These are phyloP conservation scores for Heliconius congener DNA, from an alignment of 1,140 invertebrate genomes.

Conservation along the genomic window DNA sequence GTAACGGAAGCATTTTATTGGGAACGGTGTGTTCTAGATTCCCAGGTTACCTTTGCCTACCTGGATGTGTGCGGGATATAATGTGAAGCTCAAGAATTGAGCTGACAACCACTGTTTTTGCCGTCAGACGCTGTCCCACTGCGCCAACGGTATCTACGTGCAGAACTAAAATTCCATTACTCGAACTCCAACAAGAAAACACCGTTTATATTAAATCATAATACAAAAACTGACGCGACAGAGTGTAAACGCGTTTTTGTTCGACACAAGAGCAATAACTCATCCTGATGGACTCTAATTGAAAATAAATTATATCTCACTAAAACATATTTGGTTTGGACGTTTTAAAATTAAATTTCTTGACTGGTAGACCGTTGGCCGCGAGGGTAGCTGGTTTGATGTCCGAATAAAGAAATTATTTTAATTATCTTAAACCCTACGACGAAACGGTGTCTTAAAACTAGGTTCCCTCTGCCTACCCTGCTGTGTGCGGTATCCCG, in stretches of 20 bases:
- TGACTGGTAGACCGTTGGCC: not conserved
- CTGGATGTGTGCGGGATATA: not conserved
- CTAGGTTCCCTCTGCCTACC: too few relatives aligned
- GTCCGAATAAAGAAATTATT: too few relatives aligned
- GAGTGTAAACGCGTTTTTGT: slow-evolving; percentile 21
- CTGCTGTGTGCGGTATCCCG: too few relatives aligned
- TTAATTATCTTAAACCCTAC: too few relatives aligned
- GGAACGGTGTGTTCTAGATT: not conserved
- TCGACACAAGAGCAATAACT: slow-evolving; percentile 17
- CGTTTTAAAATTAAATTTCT: slow-evolving; percentile 16
- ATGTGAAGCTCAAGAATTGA: not conserved
- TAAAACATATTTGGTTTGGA: slow-evolving; percentile 18
- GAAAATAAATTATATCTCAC: slow-evolving; percentile 21
- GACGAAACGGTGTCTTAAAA: too few relatives aligned
- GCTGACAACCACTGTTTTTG: too few relatives aligned
- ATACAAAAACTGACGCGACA: slow-evolving; percentile 14
- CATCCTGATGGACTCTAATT: slow-evolving; percentile 20
- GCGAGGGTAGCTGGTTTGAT: not conserved
- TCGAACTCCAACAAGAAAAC: slow-evolving; percentile 11
- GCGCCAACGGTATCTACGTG: not conserved
- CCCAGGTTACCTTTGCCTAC: not conserved
- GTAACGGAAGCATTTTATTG: not conserved
- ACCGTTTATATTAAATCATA: slow-evolving; percentile 12
- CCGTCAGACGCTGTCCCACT: too few relatives aligned
- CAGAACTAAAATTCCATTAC: not conserved